A percentile compares a stretch with the other conserved stretches of the same genome.
Evolutionary conservation across 2,113 vertebrate genomes (phyloP).

Genomic region (Vicugna pacos): DNA sequence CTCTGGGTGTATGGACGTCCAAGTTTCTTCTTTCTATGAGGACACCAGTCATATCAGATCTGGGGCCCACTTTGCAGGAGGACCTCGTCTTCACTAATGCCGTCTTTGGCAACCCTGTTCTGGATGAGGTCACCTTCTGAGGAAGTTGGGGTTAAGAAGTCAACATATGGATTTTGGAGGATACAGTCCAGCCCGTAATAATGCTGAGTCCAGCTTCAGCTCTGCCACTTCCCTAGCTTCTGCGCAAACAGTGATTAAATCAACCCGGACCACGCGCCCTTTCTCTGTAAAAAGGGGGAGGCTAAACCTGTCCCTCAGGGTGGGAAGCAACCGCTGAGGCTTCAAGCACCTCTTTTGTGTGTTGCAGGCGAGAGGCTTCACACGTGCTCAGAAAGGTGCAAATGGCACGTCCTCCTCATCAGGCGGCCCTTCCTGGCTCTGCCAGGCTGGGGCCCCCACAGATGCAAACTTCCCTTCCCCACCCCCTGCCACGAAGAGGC

Average conservation of each 20-base stretch:
- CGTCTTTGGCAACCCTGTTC: rapidly evolving
- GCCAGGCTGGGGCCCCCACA: not conserved
- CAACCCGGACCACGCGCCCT: rapidly evolving
- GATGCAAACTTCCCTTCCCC: not conserved
- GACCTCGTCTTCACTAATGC: not conserved
- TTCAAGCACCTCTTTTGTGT: rapidly evolving
- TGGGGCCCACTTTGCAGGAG: rapidly evolving
- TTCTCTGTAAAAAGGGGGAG: rapidly evolving
- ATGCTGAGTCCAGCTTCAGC: rapidly evolving
- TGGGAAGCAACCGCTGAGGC: rapidly evolving
- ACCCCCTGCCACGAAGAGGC: not conserved
- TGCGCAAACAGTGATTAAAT: rapidly evolving
- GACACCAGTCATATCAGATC: not conserved
- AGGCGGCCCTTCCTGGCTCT: rapidly evolving
- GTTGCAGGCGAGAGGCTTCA: rapidly evolving
- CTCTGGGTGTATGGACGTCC: not conserved
- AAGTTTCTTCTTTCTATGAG: not conserved
- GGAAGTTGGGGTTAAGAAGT: not conserved
- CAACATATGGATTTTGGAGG: not conserved
- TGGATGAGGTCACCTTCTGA: not conserved
- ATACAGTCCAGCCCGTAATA: rapidly evolving
- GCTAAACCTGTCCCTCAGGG: rapidly evolving
- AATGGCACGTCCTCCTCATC: rapidly evolving
- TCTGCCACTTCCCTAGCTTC: not conserved
- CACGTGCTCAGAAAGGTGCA: rapidly evolving